Evolutionary conservation across 2,888 invertebrate species (phyloP).

Genomic region (Antheraea yamamai): DNA sequence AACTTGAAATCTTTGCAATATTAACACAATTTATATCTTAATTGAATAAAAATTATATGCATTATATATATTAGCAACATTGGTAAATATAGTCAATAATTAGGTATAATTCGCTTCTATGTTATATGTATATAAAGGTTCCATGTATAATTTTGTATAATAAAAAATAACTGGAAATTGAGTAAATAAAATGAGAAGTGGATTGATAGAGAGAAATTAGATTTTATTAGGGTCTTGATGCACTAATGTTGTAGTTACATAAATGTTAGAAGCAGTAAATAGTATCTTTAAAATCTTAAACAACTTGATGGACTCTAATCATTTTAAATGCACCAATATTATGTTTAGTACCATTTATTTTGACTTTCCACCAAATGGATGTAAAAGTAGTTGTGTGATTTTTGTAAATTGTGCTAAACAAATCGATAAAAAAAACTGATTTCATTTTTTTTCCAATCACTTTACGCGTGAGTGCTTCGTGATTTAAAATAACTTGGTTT

Average conservation of each 20-base stretch:
- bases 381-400: slow-evolving; percentile 62
- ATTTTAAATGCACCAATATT: slow-evolving; percentile 43
- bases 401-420: slow-evolving; percentile 63
- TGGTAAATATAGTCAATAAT: not conserved
- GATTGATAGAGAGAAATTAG: not conserved
- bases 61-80: not conserved
- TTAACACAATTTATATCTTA: not conserved
- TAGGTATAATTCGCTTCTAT: not conserved
- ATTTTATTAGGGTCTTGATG: not conserved
- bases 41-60: not conserved
- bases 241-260: not conserved
- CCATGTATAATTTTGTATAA: not conserved
- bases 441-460: slow-evolving; percentile 57
- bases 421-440: slow-evolving; percentile 64
- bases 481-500: slow-evolving; percentile 59
- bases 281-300: not conserved
- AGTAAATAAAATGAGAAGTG: not conserved
- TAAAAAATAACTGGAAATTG: not conserved
- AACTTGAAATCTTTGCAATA: not conserved
- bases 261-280: not conserved
- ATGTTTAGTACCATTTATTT: slow-evolving; percentile 40
- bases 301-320: slow-evolving; percentile 30
- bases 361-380: slow-evolving; percentile 59
- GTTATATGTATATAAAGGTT: not conserved
- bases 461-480: slow-evolving; percentile 75